Base-by-base conservation (phyloP, 2,888 invertebrate species). In the Hylaea fasciaria region DNA sequence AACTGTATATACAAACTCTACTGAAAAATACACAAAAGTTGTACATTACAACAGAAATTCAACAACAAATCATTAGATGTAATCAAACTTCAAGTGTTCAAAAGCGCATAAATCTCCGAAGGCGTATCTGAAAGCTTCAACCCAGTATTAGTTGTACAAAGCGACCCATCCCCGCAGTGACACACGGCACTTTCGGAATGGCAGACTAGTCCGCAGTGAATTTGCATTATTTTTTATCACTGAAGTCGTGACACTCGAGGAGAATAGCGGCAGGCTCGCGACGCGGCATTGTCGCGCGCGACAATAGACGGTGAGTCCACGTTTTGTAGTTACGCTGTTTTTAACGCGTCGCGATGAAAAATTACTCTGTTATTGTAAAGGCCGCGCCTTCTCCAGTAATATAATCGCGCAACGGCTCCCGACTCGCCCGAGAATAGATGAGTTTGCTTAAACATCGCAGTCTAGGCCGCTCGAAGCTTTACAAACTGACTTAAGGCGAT, bases 181-280 rank as follows among this genome's bases (percentile, higher is more conserved):
- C 48, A 51, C 29, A 39, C 35, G 47, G 28, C 45, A 12, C 50
- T 50, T 50, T 50, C 40, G 37, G 58, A 52, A 71, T 71, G 69
- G 69, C 45, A 37, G 46, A 43, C 51, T 41, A 48, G 41, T 46
- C 41, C 73, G 74, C 74, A 85, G 85, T 89, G 89, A 88, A 87
- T 88, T 83, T 87, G 86, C 89, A 88, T 90, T 88, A 88, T 87
- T 88, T 89, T 89, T 89, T 86, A 85, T 83, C 85, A 81, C 80
- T 82, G 77, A 76, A 71, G 74, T 73, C 73, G 78, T 82, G 86
- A 84, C 86, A 87, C 86, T 86, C 81, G 86, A 82, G 59, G 40
- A 44, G 52, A n/a, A 76, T 80, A 78, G 78, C 68, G 74, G 54
- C 32, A 32, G 52, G 35, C 77, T 81, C 78, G 78, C 68, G 74